phyloP scores from a whole-genome alignment of 2,113 vertebrate genomes.

The Oryzias curvinotus region DNA sequence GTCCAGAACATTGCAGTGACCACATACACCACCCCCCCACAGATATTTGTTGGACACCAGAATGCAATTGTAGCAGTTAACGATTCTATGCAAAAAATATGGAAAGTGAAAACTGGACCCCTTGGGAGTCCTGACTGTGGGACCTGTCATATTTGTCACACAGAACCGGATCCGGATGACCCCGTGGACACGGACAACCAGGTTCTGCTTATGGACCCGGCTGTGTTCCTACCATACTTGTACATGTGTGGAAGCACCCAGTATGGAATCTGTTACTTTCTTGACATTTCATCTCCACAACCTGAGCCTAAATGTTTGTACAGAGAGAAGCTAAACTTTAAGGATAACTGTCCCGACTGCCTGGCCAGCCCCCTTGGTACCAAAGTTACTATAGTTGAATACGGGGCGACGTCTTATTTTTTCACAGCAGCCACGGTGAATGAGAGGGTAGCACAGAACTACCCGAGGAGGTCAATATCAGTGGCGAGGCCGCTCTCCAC shows the following conservation, averaged over 20 bases:
- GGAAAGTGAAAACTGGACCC: constrained; percentile 83
- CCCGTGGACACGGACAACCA: constrained; percentile 80
- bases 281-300: constrained; percentile 20
- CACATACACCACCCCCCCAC: rapidly evolving
- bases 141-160: constrained; percentile 76
- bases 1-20: constrained; percentile 84
- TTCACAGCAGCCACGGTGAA: constrained; percentile 85
- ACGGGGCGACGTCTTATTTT: constrained; percentile 69
- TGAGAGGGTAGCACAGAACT: constrained; percentile 60
- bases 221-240: constrained; percentile 55
- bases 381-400: constrained; percentile 75
- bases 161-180: constrained; percentile 31
- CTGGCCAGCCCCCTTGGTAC: constrained; percentile 90
- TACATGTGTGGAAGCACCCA: constrained; percentile 84
- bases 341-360: constrained; percentile 80
- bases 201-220: constrained; percentile 82
- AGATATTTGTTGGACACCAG: constrained; percentile 83
- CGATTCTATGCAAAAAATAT: constrained; percentile 48
- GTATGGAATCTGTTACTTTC: constrained; percentile 84
- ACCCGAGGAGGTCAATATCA: constrained; percentile 85
- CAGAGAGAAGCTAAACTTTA: constrained; percentile 62
- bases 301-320: constrained; percentile 77
- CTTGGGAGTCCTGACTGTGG: constrained; percentile 78
- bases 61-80: constrained; percentile 82
- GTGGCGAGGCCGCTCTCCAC: constrained; percentile 82